Base-by-base conservation (phyloP, 1,140 invertebrate genomes). In the Drosophila sucinea region DNA sequence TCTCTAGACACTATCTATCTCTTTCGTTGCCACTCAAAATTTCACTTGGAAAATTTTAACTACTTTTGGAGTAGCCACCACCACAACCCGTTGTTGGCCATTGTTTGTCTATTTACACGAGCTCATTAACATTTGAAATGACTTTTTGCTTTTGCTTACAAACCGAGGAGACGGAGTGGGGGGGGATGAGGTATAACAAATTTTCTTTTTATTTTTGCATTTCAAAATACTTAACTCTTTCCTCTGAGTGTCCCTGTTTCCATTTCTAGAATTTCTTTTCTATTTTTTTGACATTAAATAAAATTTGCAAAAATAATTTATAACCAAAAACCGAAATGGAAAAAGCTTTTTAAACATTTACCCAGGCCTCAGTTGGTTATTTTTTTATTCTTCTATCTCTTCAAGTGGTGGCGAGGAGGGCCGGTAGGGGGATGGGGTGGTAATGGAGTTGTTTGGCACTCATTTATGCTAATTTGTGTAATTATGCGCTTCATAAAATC, bases 401-500 rank as follows among this genome's bases (percentile, higher is more conserved):
- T 57, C 38, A 38, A 55, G 68, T 23, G 23, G 35, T 38, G 27
- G 10, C 11, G 6, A 44, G 33, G 17, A 3, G 8, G 27, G 29
- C 11, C 4, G 25, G 1, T 7, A 35, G 44, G 23, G 23, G 23
- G 6, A 8, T 38, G 27, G 27, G 51, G 55, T 35, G 62, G 73
- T 70, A 78, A 76, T 61, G 55, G 54, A 73, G 55, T 76, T 57
- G 47, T 55, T 60, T 73, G 67, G 56, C 67, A 89, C 84, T 89
- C 73, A 87, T 90, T 86, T 87, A 90, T 83, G 87, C 80, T 90
- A 90, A 90, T 90, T 90, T 90, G 80, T 83, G 77, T 90, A 90
- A 90, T 90, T 90, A 90, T 86, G 83, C 87, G 87, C 87, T 90
- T 74, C 87, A 84, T 90, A 73, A 87, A 90, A 83, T 90, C 73